Conservation (phyloP, 2,113 vertebrate species). For the Calypte anna region DNA sequence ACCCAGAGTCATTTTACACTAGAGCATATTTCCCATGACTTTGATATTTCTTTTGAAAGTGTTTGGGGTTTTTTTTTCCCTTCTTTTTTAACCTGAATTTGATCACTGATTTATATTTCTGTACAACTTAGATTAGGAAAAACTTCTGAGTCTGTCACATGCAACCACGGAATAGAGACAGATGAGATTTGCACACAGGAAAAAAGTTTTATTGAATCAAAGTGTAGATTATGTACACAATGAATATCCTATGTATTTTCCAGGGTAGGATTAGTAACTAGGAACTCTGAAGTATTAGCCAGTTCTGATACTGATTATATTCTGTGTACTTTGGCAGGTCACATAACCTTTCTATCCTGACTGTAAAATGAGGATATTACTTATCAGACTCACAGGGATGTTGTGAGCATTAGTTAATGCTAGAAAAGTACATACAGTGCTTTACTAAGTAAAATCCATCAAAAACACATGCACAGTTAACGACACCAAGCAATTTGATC, state of each 20-base stretch:
- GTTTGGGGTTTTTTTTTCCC: background rate
- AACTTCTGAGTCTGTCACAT: background rate
- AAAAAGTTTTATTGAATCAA: constrained; percentile 28
- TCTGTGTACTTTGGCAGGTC: constrained; percentile 49
- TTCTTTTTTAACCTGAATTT: background rate
- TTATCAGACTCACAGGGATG: constrained; percentile 46
- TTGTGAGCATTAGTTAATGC: constrained; percentile 38
- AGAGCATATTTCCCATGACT: background rate
- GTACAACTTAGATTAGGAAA: background rate
- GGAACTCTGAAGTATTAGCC: constrained; percentile 13
- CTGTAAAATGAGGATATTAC: constrained; percentile 53
- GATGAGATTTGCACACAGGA: background rate
- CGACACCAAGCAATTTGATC: constrained; percentile 44
- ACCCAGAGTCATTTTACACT: background rate
- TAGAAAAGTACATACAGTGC: background rate
- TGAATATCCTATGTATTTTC: constrained; percentile 38
- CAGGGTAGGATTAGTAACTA: constrained; percentile 17
- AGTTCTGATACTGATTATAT: constrained; percentile 33
- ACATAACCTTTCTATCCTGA: constrained; percentile 35
- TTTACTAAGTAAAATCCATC: constrained; percentile 55
- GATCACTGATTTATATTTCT: background rate
- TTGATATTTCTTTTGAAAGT: background rate
- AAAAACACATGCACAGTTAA: constrained; percentile 52
- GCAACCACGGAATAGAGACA: background rate
- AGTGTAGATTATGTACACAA: background rate